phyloP scores from a whole-genome alignment of 2,888 invertebrate genomes.

The Hartigia nigra region DNA sequence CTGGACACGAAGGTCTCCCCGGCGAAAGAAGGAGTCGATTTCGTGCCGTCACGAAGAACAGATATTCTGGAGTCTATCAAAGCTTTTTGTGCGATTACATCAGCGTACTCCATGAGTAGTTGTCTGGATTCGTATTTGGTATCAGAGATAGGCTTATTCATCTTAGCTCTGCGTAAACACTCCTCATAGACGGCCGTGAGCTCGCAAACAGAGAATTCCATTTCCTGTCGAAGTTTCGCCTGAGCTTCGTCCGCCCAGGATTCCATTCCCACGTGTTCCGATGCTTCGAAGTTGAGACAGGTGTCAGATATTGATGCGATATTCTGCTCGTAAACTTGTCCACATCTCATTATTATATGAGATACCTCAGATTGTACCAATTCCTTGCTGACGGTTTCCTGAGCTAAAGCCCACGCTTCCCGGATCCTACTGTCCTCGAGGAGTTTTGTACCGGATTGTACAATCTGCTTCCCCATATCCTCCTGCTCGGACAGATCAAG shows the following conservation, averaged over 20 bases:
- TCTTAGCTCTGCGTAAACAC: constrained; percentile 71
- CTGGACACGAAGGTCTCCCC: constrained; percentile 55
- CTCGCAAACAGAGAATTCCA: constrained; percentile 77
- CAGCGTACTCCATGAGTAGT: constrained; percentile 75
- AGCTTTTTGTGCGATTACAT: constrained; percentile 79
- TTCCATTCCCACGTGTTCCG: constrained; percentile 78
- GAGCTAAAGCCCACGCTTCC: constrained; percentile 81
- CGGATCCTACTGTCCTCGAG: constrained; percentile 76
- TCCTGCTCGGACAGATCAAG: constrained; percentile 67
- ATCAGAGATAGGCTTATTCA: constrained; percentile 58
- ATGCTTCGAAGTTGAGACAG: constrained; percentile 70
- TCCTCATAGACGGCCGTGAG: constrained; percentile 77
- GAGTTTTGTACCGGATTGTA: constrained; percentile 63
- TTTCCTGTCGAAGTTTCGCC: constrained; percentile 76
- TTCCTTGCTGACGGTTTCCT: constrained; percentile 80
- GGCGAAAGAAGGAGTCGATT: constrained; percentile 32
- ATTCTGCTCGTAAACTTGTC: constrained; percentile 73
- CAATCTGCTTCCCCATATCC: constrained; percentile 58
- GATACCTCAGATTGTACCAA: constrained; percentile 82
- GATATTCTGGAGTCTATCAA: constrained; percentile 81
- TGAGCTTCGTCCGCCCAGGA: constrained; percentile 81
- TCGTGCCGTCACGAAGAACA: constrained; percentile 65
- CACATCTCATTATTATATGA: constrained; percentile 78
- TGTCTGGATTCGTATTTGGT: constrained; percentile 64
- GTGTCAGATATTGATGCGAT: constrained; percentile 54